These are phyloP conservation scores for Geotria australis DNA, from an alignment of 2,797 vertebrate species.

Conservation along the genomic window DNA sequence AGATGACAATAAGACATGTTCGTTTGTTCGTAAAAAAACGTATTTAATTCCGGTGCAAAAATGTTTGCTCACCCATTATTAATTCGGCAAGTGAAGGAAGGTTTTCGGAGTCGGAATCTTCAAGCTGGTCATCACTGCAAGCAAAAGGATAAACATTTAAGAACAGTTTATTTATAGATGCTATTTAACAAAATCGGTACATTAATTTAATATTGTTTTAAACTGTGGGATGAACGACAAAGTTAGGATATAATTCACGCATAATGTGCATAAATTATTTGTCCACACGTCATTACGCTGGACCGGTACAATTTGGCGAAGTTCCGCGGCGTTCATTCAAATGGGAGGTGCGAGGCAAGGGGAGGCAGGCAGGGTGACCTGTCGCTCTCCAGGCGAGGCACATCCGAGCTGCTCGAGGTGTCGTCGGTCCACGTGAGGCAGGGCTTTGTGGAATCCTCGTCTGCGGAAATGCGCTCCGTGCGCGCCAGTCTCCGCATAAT, in stretches of 20 bases:
- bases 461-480: conserved; percentile 37
- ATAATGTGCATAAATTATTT: neutral
- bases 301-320: too few relatives aligned
- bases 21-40: neutral
- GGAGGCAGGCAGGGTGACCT: conserved; percentile 17
- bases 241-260: neutral
- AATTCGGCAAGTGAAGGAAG: conserved; percentile 96
- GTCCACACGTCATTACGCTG: too few relatives aligned
- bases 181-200: neutral
- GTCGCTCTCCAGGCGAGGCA: conserved; percentile 93
- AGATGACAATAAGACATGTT: neutral
- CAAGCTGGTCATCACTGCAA: conserved; percentile 69
- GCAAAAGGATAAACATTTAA: conserved; percentile 3
- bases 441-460: conserved; percentile 51
- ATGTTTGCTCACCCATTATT: conserved; percentile 32
- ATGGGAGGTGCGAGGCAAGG: too few relatives aligned
- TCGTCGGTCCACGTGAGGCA: conserved; percentile 82
- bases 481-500: conserved; percentile 67
- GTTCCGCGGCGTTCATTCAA: too few relatives aligned
- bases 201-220: too few relatives aligned
- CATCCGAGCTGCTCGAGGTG: conserved; percentile 73
- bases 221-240: neutral
- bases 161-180: neutral
- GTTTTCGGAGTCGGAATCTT: conserved; percentile 79
- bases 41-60: neutral